Evolutionary conservation across 2,113 vertebrate species (phyloP), one percentile per base, ranked within the genome.

Genomic region (Epinephelus cyanopodus): DNA sequence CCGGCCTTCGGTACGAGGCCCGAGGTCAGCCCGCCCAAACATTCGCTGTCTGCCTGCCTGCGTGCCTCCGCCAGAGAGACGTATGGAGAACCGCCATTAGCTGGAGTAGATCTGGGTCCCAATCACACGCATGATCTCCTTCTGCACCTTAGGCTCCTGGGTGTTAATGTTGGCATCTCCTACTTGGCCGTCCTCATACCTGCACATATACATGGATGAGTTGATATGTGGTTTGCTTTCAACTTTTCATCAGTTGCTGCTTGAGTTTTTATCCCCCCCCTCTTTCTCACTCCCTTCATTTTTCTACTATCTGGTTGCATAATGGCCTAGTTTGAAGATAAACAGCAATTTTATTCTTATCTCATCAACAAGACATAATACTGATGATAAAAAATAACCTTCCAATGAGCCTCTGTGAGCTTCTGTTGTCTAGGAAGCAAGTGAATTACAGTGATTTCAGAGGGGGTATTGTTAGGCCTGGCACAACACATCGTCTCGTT

Each of bases 151-250:
- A 87, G 98, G 98, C 95, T 99, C 98, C 96, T 99, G 98, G 96
- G 98, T 99, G 96, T 99, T 99, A 93, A 99, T 99, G 94, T 99
- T 99, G 88, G 98, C 98, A 3, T 99, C 98, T 93, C 98, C 98
- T 87, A 99, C 98, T 93, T 99, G 98, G 76, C 98, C 98, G 10
- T 99, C 98, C 91, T 99, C 98, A 5, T 99, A 99, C 95, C 98
- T 99, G 95, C 68, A 87, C 72, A 78, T 5, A 39, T 3, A 60
- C 8, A 83, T 3, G 48, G 8, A 79, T 15, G 3, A 37, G 9
- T 13, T 14, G 2, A 74, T 76, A 88, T 29, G 2, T 17, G 18
- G 5, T 52, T 71, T 42, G 0, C 19, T 71, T 56, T 39, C 17
- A 73, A 21, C 27, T 45, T 50, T 42, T 81, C 21, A 60, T 39